Evolutionary conservation across 2,888 invertebrate species (phyloP), one percentile per base, ranked within the genome.

Genomic region (Stenoptilia bipunctidactyla): DNA sequence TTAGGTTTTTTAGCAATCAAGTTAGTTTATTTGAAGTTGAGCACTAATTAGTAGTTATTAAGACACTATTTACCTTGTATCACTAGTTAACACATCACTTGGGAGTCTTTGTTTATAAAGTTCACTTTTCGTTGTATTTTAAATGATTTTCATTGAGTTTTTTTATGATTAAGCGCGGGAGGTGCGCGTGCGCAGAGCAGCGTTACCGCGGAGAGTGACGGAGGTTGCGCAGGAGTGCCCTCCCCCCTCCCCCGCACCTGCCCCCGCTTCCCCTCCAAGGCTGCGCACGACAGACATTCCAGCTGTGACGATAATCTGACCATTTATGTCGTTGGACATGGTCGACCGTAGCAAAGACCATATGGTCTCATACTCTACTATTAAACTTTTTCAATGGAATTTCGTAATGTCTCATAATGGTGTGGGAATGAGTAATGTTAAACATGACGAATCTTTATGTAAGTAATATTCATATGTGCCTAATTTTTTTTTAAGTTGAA

Each of bases 241-340:
- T 49, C 50, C 50, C 52, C 53, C 55, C 46, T 38, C 47, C 50
- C 50, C 49, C 52, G 52, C 55, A 45, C 40, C 48, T 48, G 51
- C 8, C 49, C 49, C 52, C 49, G 57, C 57, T 56, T 49, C 48
- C 52, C 47, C 49, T 42, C 55, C 63, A 56, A 61, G 61, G 66
- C 67, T 70, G 67, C 68, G 62, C 58, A 63, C 56, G 48, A 53
- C 56, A 56, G 67, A 67, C 74, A 76, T 77, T 73, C 75, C 74
- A 62, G 68, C 66, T 74, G 74, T 79, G 79, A 82, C 77, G 77
- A 79, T 73, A 74, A 67, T 68, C 61, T 80, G 77, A 77, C 82
- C 82, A 82, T 83, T 82, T 83, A 80, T 68, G 82, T 77, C 74
- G 75, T 76, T 71, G 74, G 77, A 79, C 68, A 80, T 72, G 77